Base-by-base conservation (phyloP, 2,113 vertebrate species). In the Callipepla squamata region DNA sequence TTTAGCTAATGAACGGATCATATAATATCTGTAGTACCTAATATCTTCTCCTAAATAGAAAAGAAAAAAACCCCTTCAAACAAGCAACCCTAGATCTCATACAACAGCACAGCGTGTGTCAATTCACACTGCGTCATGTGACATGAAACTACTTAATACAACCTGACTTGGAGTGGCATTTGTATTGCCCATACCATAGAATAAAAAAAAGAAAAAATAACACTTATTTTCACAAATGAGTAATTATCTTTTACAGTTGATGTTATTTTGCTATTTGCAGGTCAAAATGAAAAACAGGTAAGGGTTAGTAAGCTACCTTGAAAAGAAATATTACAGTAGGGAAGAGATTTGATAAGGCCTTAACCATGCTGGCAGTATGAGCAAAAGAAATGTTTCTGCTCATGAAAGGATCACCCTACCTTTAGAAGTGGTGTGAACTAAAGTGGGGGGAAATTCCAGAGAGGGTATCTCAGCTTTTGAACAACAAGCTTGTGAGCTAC, bases 41-140 rank as follows among this genome's bases (percentile, higher is more conserved):
- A 85, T 87, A 92, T 59, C 93, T 90, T 34, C 66, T 86, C 79
- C 96, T 93, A 83, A 96, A 94, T 69, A 90, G 95, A 96, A 96
- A 92, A 89, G 89, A 92, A 97, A 96, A 87, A 86, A 53, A 69
- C 74, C 75, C 90, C 95, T 96, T 96, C 96, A 93, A 90, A 97
- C 95, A 95, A 96, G 94, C 94, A 97, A 97, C 73, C 92, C 67
- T 51, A 88, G 92, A 96, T 96, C 92, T 97, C 94, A 97, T 97
- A 96, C 96, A 96, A 95, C 95, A 96, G 95, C 97, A 96, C 97
- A 97, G 97, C 96, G 11, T 96, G 97, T 96, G 93, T 97, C 95
- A 95, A 91, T 97, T 98, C 97, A 97, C 93, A 96, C 95, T 74
- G 78, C 67, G 77, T 93, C 97, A 97, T 77, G 93, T 98, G 97